phyloP scores from a whole-genome alignment of 1,140 invertebrate genomes.

The Laupala kohalensis region DNA sequence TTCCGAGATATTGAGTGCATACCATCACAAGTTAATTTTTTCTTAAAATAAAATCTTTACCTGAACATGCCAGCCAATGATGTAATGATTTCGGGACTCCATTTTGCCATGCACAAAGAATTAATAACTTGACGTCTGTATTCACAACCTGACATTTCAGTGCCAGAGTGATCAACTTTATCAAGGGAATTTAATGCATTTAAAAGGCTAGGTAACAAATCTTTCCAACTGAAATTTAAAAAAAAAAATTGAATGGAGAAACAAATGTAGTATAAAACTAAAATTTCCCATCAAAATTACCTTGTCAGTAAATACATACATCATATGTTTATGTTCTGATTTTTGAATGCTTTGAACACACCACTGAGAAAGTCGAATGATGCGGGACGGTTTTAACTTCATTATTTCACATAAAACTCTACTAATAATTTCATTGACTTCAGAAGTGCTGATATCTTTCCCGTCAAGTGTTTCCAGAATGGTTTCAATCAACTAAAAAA shows the following conservation, averaged over 20 bases:
- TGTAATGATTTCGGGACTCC: background rate
- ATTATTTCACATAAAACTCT: background rate
- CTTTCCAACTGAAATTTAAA: background rate
- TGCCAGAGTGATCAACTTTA: background rate
- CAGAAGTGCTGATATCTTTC: background rate
- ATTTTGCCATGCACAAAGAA: background rate
- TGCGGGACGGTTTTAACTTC: background rate
- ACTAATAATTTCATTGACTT: background rate
- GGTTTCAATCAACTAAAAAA: background rate
- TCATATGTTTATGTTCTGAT: background rate
- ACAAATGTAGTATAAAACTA: too few relatives aligned
- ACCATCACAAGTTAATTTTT: too few relatives aligned
- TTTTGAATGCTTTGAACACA: background rate
- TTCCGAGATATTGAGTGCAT: too few relatives aligned
- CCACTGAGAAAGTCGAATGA: background rate
- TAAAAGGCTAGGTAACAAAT: background rate
- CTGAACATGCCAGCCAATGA: background rate
- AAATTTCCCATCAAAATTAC: background rate
- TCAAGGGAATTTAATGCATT: background rate
- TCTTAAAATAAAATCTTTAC: too few relatives aligned
- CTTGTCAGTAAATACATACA: background rate
- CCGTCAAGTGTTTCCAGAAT: background rate
- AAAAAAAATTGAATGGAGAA: too few relatives aligned
- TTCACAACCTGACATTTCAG: background rate
- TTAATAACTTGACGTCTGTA: background rate